These are phyloP conservation scores for Sphaeridia pumilis DNA, from an alignment of 2,888 invertebrate genomes.

Conservation along the genomic window DNA sequence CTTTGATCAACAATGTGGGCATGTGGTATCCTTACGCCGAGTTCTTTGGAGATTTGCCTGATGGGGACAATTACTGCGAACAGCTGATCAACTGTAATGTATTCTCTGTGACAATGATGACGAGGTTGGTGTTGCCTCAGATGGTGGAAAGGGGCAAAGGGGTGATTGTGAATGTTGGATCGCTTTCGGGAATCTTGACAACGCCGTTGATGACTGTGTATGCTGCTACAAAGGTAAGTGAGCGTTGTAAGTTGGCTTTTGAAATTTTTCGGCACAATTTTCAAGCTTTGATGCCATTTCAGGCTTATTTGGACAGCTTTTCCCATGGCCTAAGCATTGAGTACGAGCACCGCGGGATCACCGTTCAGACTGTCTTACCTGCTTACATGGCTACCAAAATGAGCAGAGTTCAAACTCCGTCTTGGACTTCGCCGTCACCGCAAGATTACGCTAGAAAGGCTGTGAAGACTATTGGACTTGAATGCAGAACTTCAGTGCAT, in stretches of 20 bases:
- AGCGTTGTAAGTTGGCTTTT: not conserved
- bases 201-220: slow-evolving; percentile 75
- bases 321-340: slow-evolving; percentile 63
- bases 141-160: slow-evolving; percentile 72
- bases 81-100: slow-evolving; percentile 67
- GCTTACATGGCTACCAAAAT: slow-evolving; percentile 87
- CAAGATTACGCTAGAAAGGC: slow-evolving; percentile 59
- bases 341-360: slow-evolving; percentile 58
- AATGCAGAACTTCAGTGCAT: slow-evolving; percentile 60
- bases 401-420: slow-evolving; percentile 60
- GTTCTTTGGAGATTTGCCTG: slow-evolving; percentile 40
- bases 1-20: slow-evolving; percentile 86
- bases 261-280: not conserved
- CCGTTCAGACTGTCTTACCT: slow-evolving; percentile 69
- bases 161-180: slow-evolving; percentile 79
- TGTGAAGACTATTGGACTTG: slow-evolving; percentile 56
- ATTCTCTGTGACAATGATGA: slow-evolving; percentile 69
- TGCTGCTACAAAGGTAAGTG: slow-evolving; percentile 65
- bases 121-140: slow-evolving; percentile 68
- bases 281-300: slow-evolving; percentile 22
- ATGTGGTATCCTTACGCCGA: slow-evolving; percentile 74
- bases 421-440: slow-evolving; percentile 63
- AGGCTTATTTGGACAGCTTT: slow-evolving; percentile 71
- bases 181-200: slow-evolving; percentile 65
- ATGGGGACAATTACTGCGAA: slow-evolving; percentile 49